A percentile compares a stretch with the other conserved stretches of the same genome.
Evolutionary conservation across 2,888 invertebrate species (phyloP).

Genomic region (Peribatodes rhomboidaria): DNA sequence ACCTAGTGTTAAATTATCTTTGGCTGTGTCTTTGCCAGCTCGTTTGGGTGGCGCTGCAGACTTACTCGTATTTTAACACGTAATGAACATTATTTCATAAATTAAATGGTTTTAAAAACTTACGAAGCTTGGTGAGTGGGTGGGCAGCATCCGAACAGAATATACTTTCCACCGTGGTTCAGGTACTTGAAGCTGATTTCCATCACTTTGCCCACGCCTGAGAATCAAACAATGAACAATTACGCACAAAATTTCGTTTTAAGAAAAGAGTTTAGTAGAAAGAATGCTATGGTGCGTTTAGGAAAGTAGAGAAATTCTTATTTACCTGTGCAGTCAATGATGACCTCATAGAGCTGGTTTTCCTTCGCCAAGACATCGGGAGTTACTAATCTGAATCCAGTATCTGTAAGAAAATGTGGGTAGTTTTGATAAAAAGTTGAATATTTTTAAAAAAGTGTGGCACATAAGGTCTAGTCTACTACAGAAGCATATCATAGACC

Average conservation of each 20-base stretch:
- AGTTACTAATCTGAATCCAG: constrained; percentile 85
- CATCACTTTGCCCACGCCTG: constrained; percentile 88
- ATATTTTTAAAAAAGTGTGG: no score
- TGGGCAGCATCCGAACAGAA: constrained; percentile 89
- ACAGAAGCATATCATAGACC: no score
- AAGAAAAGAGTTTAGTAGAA: no score
- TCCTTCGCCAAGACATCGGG: constrained; percentile 85
- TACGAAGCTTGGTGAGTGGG: constrained; percentile 70
- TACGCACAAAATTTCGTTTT: no score
- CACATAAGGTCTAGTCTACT: no score
- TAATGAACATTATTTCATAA: no score
- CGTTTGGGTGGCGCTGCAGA: no score
- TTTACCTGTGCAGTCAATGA: constrained; percentile 90
- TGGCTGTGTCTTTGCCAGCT: no score
- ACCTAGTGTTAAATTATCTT: no score
- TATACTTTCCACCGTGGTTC: constrained; percentile 88
- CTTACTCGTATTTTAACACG: no score
- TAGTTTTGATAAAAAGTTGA: neutral
- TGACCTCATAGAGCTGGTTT: constrained; percentile 86
- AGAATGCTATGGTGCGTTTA: no score
- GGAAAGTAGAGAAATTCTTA: neutral
- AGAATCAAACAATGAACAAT: neutral
- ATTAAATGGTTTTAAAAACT: constrained; percentile 49
- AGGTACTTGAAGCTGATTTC: constrained; percentile 87
- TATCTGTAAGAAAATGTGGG: constrained; percentile 75